Conservation (phyloP, 2,888 invertebrate genomes). For the Timema podura region DNA sequence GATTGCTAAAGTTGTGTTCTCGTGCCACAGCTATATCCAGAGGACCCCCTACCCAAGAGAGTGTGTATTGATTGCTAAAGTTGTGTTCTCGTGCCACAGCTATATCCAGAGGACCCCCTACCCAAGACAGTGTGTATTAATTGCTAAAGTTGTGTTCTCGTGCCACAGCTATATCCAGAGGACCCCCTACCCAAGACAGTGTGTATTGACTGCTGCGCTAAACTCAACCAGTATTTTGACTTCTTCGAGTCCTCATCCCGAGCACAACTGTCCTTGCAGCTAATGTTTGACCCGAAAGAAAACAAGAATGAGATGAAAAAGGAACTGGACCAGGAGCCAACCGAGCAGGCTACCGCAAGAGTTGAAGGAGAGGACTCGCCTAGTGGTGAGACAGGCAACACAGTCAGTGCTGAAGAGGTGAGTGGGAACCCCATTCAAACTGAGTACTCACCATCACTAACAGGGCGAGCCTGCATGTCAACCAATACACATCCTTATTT, state of each 20-base stretch:
- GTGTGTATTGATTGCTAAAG: no score
- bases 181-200: constrained; percentile 39
- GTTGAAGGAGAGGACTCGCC: background rate
- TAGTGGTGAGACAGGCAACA: no score
- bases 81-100: no score
- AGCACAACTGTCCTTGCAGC: constrained; percentile 37
- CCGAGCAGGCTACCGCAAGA: constrained; percentile 8
- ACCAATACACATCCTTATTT: no score
- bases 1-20: no score
- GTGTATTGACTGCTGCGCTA: constrained; percentile 37
- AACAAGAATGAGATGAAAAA: constrained; percentile 22
- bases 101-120: no score
- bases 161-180: constrained; percentile 36
- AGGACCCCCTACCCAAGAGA: no score
- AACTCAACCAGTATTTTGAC: constrained; percentile 38
- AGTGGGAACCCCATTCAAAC: background rate
- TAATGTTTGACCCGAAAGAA: constrained; percentile 34
- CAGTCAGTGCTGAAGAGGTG: no score
- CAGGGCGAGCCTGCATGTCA: background rate
- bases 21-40: no score
- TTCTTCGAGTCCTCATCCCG: constrained; percentile 38
- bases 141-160: no score
- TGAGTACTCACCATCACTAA: background rate
- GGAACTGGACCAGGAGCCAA: constrained; percentile 22
- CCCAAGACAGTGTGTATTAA: no score